Percentiles rank a stretch among this genome's conserved stretches.
These are phyloP conservation scores for Caenorhabditis tropicalis DNA, from an alignment of 1,140 invertebrate genomes.

Conservation along the genomic window DNA sequence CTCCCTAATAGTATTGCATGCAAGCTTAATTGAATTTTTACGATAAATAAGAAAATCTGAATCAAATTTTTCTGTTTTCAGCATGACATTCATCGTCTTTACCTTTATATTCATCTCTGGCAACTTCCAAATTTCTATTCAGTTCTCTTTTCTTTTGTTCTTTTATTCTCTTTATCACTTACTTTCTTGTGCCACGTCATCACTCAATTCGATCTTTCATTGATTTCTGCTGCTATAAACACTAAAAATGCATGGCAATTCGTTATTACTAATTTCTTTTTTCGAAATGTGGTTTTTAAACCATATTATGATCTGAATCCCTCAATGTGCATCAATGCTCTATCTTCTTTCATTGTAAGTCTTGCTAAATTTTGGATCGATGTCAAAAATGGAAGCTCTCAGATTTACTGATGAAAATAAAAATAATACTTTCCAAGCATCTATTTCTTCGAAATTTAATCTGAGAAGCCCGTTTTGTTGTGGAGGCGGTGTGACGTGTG, in stretches of 20 bases:
- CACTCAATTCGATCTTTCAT: conserved; percentile 9
- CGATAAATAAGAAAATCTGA: too few species aligned
- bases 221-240: not conserved
- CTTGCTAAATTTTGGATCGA: conserved; percentile 15
- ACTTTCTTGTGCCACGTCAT: not conserved
- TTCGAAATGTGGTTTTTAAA: conserved; percentile 19
- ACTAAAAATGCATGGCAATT: conserved; percentile 9
- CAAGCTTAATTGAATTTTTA: too few species aligned
- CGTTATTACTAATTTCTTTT: conserved; percentile 7
- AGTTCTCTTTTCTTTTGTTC: conserved; percentile 1
- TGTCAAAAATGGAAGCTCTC: not conserved
- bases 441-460: not conserved
- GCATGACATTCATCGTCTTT: conserved; percentile 32
- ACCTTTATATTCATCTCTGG: conserved; percentile 17
- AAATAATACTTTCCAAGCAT: not conserved
- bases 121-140: conserved; percentile 34
- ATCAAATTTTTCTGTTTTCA: too few species aligned
- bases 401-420: conserved; percentile 1
- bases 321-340: not conserved
- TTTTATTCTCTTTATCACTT: not conserved
- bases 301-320: conserved; percentile 31
- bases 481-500: not conserved
- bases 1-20: too few species aligned
- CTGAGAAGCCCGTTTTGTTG: not conserved
- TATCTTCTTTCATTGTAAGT: not conserved